Conservation (phyloP, 2,113 vertebrate species). For the Junco hyemalis region DNA sequence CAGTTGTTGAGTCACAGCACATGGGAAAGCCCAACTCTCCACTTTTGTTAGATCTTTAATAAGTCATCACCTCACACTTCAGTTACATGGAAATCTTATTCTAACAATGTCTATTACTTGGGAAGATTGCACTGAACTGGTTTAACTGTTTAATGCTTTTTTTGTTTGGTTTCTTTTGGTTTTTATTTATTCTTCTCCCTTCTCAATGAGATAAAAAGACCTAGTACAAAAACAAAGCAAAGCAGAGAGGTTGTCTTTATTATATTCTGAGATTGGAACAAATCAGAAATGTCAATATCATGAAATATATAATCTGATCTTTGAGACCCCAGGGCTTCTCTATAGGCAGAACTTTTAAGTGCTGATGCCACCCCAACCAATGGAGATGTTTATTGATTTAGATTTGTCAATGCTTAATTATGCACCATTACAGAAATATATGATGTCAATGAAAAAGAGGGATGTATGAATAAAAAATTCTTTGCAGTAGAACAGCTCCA, state of each 20-base stretch:
- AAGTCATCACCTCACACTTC: neutral
- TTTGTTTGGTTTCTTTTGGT: neutral
- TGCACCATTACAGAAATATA: slow-evolving; percentile 45
- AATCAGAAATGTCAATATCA: slow-evolving; percentile 7
- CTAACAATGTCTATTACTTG: neutral
- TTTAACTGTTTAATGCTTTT: neutral
- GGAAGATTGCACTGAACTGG: neutral
- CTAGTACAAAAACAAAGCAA: neutral
- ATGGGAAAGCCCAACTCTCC: neutral
- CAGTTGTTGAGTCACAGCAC: neutral
- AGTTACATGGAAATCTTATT: neutral
- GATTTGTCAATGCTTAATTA: slow-evolving; percentile 68
- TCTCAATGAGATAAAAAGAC: neutral
- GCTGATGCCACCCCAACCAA: neutral
- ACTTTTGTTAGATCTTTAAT: neutral
- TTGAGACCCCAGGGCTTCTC: neutral
- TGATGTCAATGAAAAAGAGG: slow-evolving; percentile 35
- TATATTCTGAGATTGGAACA: neutral
- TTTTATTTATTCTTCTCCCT: neutral
- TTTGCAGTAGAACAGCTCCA: slow-evolving; percentile 37
- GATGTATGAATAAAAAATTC: slow-evolving; percentile 48
- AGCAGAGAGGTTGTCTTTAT: neutral
- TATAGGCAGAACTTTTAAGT: neutral
- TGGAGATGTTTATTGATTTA: slow-evolving; percentile 51
- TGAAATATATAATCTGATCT: slow-evolving; percentile 1